Base-by-base conservation (phyloP, 2,888 invertebrate species). In the Orchesellides sinensis region DNA sequence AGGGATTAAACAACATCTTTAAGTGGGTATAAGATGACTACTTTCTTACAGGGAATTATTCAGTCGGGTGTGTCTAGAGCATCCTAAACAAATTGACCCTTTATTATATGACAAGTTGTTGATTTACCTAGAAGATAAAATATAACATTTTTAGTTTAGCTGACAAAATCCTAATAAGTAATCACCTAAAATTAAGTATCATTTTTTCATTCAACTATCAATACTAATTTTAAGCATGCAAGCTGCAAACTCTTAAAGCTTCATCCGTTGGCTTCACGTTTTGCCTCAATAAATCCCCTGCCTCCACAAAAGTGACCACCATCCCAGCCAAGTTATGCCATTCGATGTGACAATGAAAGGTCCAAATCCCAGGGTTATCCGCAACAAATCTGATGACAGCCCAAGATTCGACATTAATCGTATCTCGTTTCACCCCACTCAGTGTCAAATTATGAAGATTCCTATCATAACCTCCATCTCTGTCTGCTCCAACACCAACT, bases 261-360 rank as follows among this genome's bases (percentile, higher is more conserved):
- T 83, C 83, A 0, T 61, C 70, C 19, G 80, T 52, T 19, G 70
- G 45, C n/a, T 45, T 35, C 4, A 80, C 6, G 10, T 70, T 21
- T 8, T 17, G 5, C 27, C 40, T 54, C 0, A 78, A 19, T 12
- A 69, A 29, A 56, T 85, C 78, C 0, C 56, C 54, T 2, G 49
- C 81, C 63, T 83, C 85, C 3, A 84, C 40, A 63, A 85, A 82
- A 5, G 73, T 77, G 12, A 85, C 4, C 0, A 79, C 83, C 85
- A 85, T 85, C 6, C 85, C 85, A 19, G 68, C 27, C n/a, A 85
- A 40, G 45, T 75, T 83, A 61, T 85, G 85, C 85, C 85, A 84
- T n/a, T 81, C 84, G 3, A 82, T 85, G 27, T 85, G 85, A 45
- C 85, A 85, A 47, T 85, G 85, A 27, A 85, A 83, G 0, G 73